Base-by-base conservation (phyloP, 2,113 vertebrate genomes). In the Oreochromis niloticus region DNA sequence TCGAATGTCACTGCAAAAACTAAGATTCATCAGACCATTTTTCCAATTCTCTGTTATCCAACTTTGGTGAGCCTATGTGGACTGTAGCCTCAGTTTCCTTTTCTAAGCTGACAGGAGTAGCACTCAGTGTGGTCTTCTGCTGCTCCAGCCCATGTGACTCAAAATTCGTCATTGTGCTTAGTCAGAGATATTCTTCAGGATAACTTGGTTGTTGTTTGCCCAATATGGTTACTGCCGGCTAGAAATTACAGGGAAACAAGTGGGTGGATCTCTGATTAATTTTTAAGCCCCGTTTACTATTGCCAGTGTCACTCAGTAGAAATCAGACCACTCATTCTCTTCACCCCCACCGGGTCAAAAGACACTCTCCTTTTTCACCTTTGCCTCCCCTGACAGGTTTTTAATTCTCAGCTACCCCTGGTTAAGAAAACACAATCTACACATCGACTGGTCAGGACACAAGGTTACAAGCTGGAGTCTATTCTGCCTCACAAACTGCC, bases 291-390 rank as follows among this genome's bases (percentile, higher is more conserved):
- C 0, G 6, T 66, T 66, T 66, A 66, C 10, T n/a, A 66, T 66
- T 66, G 32, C 32, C 61, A 66, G 1, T 63, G 32, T 63, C 59
- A 36, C 59, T 36, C 32, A 36, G 32, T 66, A n/a, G n/a, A 66
- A 66, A 66, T 66, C 61, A 66, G 32, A 66, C 59, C 61, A 66
- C 32, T n/a, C 32, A 66, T 66, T n/a, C 61, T 66, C 61, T 39
- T 39, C 32, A 5, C 1, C 1, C 1, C 32, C 32, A 66, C 32
- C 0, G 0, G 17, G 32, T 66, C 17, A 36, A 66, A 66, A 36
- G 61, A 66, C 61, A 34, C 57, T 34, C 19, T 54, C 30, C 17
- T 59, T 59, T 30, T 59, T 59, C 24, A 59, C 56, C 57, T 61
- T 34, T 32, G 30, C 30, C 16, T 34, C 30, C 16, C 57, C 57